phyloP scores from a whole-genome alignment of 2,888 invertebrate species.

The Drosophila cracens region DNA sequence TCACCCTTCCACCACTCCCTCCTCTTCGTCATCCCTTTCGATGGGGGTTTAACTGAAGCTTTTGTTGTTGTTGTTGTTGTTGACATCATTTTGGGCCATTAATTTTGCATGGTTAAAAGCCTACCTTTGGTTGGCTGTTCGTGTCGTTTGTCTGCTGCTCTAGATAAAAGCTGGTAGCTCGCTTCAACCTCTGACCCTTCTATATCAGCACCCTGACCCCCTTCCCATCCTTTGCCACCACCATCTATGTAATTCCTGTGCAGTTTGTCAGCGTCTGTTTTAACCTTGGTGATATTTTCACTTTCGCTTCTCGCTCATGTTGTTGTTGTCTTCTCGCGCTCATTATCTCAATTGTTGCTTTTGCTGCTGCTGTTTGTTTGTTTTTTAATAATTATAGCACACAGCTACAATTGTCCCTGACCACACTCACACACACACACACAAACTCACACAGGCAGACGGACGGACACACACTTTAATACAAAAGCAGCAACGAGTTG shows the following conservation, averaged over 20 bases:
- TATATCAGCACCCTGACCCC: background rate
- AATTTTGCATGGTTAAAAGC: slow-evolving; percentile 65
- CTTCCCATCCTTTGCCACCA: background rate
- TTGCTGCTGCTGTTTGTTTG: slow-evolving; percentile 47
- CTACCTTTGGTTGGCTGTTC: slow-evolving; percentile 17
- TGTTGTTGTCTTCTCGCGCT: slow-evolving; percentile 51
- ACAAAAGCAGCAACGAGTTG: slow-evolving; percentile 43
- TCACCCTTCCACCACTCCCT: background rate
- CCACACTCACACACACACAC: slow-evolving; percentile 45
- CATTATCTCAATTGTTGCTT: slow-evolving; percentile 75
- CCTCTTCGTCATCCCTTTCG: background rate
- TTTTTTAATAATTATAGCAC: slow-evolving; percentile 74
- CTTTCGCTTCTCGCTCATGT: slow-evolving; percentile 60
- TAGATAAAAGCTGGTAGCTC: slow-evolving; percentile 44
- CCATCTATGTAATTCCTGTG: background rate
- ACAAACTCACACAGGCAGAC: background rate
- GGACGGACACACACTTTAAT: slow-evolving; percentile 8
- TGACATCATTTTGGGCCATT: slow-evolving; percentile 74
- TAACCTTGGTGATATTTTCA: slow-evolving; percentile 64
- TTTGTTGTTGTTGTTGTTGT: slow-evolving; percentile 39
- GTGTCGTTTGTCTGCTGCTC: slow-evolving; percentile 25
- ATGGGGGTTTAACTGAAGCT: slow-evolving; percentile 40
- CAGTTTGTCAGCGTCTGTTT: slow-evolving; percentile 55
- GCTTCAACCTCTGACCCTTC: slow-evolving; percentile 16
- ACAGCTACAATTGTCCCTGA: slow-evolving; percentile 76